Evolutionary conservation across 2,113 vertebrate species (phyloP), one percentile per base, ranked within the genome.

Genomic region (Picathartes gymnocephalus): DNA sequence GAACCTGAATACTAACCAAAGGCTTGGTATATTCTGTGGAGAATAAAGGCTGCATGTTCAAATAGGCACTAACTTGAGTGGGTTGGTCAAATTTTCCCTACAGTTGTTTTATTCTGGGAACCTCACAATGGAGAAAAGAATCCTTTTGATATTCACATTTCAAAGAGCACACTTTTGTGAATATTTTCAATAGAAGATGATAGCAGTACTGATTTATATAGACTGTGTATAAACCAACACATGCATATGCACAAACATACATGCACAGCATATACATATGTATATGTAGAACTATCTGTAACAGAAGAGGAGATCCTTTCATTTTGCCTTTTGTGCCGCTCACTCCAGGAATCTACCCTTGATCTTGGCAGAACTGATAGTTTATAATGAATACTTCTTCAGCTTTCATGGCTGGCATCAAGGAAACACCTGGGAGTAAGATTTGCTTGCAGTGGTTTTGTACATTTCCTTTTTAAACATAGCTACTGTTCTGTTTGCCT

Each of bases 341-440:
- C 97, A 65, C 96, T 91, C 96, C 93, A 90, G 95, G 93, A 96
- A 94, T 92, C 95, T 88, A 62, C 57, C 78, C 95, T 97, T 97
- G 92, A 96, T 96, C 95, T 94, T 86, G 88, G 92, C 92, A 97
- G 94, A 97, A 92, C 71, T 90, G 84, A 85, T 94, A 86, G 84
- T 93, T 96, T 95, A 95, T 97, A 97, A 96, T 91, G 93, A 96
- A 96, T 81, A 96, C 73, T 93, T 86, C 61, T 50, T 72, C 56
- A 93, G 79, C 85, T 96, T 95, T 96, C 81, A 96, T 65, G 82
- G 65, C 57, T 96, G 83, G 71, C 94, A 93, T 95, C 86, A 95
- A 88, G 94, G 68, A 96, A 96, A 81, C 95, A 96, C 95, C 95
- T 91, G 86, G 84, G 95, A 96, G 78, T 93, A 91, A 91, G 57